Base-by-base conservation (phyloP, 2,113 vertebrate genomes). In the Gopherus evgoodei region DNA sequence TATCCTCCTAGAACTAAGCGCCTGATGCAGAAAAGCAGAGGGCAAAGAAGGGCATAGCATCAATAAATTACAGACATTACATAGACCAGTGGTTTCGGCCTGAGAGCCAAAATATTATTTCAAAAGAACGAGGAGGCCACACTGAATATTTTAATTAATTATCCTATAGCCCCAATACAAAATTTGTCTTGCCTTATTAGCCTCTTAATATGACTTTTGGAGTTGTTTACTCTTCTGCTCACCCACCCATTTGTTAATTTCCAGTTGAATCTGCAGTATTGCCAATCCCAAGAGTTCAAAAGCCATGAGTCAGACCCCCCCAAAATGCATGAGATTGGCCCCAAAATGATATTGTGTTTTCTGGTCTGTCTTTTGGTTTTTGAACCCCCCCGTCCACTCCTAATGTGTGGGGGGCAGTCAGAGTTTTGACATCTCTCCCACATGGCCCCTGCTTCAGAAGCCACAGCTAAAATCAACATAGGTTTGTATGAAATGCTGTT, bases 401-500 rank as follows among this genome's bases (percentile, higher is more conserved):
- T 38, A 38, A 38, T 72, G 29, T 62, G 59, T 7, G 59, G 8
- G n/a, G 8, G n/a, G 16, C 8, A 19, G 65, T 35, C 57, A 4
- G 17, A 35, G 42, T 80, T 81, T 8, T 6, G 57, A 10, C 44
- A 17, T 31, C 31, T 17, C 25, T 59, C 5, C 52, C 75, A 4
- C 27, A 29, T 22, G 52, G 19, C 50, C 13, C 50, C 50, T 38
- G 80, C 21, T n/a, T 21, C 5, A 11, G 21, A 50, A 24, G 50
- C 16, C 50, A 35, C 11, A n/a, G 12, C 8, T 11, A 29, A 75
- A 25, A 50, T 0, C 54, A 16, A 21, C 16, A 53, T 5, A 49
- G 11, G 47, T 21, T 5, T 3, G 4, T 8, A 56, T 65, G 4
- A 24, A 50, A 8, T 31, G 0, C 17, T 22, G 3, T 38, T 27